Evolutionary conservation across 2,797 vertebrate genomes (phyloP).

Genomic region (Coranthus polyacanthus): DNA sequence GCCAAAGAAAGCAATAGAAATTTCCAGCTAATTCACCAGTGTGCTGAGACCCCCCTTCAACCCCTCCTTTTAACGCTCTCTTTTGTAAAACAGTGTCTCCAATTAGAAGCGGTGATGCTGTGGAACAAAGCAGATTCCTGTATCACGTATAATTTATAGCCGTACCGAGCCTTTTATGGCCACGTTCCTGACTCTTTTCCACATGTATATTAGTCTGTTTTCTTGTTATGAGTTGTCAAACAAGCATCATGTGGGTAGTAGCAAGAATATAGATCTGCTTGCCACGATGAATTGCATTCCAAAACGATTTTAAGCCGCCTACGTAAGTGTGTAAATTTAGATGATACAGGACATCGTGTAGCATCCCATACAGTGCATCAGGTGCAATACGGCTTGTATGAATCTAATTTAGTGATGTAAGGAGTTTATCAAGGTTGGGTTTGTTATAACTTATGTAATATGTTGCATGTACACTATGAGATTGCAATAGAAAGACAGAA

Average conservation of each 20-base stretch:
- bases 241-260: background rate
- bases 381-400: conserved; percentile 1
- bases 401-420: conserved; percentile 10
- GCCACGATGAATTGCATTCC: background rate
- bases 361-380: background rate
- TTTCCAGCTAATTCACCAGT: conserved; percentile 87
- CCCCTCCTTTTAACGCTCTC: conserved; percentile 54
- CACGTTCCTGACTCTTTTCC: background rate
- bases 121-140: conserved; percentile 66
- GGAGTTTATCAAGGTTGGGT: too few relatives aligned
- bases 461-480: background rate
- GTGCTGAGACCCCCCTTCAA: conserved; percentile 72
- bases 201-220: background rate
- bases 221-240: conserved; percentile 11
- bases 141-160: background rate
- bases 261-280: conserved; percentile 1
- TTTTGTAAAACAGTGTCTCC: conserved; percentile 67
- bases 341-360: background rate
- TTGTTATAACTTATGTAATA: conserved; percentile 1
- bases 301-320: background rate
- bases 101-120: conserved; percentile 73
- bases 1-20: conserved; percentile 92
- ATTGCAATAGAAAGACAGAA: conserved; percentile 31
- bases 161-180: background rate
- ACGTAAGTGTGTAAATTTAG: background rate